A percentile compares a stretch with the other conserved stretches of the same genome.
Conservation (phyloP, 2,113 vertebrate genomes). For the Vombatus ursinus region DNA sequence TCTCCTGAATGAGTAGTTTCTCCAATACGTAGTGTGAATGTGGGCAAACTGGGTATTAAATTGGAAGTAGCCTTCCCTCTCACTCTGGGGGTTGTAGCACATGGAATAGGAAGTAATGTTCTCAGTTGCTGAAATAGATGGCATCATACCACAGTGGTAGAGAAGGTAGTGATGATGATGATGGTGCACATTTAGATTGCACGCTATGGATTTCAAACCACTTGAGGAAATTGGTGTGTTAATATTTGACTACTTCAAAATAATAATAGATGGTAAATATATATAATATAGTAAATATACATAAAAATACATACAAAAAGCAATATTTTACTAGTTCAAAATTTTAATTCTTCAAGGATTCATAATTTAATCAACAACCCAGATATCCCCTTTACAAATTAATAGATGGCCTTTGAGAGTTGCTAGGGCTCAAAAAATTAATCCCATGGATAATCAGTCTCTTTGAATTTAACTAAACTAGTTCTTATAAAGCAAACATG, state of each 20-base stretch:
- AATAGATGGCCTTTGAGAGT: not conserved
- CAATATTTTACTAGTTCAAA: not conserved
- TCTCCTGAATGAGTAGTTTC: fast-evolving
- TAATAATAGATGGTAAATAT: not conserved
- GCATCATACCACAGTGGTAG: not conserved
- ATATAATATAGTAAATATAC: not conserved
- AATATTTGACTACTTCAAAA: not conserved
- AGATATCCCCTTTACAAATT: not conserved
- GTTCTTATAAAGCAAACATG: not conserved
- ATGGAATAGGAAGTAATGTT: not conserved
- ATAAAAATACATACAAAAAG: not conserved
- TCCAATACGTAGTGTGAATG: not conserved
- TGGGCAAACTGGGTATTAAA: not conserved
- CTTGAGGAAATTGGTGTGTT: not conserved
- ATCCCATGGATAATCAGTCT: not conserved
- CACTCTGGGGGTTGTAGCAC: too few species aligned
- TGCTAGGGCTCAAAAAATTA: not conserved
- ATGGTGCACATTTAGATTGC: not conserved
- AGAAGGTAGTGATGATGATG: not conserved
- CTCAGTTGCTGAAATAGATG: not conserved
- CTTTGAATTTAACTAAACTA: not conserved
- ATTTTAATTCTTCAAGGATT: not conserved
- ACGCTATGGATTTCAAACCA: not conserved
- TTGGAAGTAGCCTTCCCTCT: not conserved
- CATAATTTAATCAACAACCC: not conserved